Conservation (phyloP, 2,797 vertebrate genomes). For the Cyprinella venusta region DNA sequence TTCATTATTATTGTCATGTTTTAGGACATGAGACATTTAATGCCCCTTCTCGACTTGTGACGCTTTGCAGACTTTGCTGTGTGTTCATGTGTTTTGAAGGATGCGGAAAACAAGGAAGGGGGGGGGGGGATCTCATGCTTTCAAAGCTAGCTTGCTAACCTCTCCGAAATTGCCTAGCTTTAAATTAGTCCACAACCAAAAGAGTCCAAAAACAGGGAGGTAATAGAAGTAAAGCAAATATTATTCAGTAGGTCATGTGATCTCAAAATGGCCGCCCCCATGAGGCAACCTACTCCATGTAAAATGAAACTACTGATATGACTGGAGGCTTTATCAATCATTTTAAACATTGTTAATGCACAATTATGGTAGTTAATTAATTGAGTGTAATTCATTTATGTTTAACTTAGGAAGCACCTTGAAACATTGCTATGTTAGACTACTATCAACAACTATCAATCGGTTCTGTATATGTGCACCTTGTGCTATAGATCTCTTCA, state of each 20-base stretch:
- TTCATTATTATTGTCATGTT: too few relatives aligned
- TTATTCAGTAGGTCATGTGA: neutral
- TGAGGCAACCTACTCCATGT: neutral
- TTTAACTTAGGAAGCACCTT: neutral
- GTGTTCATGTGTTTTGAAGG: too few relatives aligned
- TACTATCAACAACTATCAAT: neutral
- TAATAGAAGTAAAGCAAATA: neutral
- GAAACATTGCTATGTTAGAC: neutral
- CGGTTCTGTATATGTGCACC: neutral
- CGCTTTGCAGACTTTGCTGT: too few relatives aligned
- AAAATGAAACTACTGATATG: neutral
- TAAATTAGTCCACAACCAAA: neutral
- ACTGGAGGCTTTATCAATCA: neutral
- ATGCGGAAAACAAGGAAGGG: too few relatives aligned
- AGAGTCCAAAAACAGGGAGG: neutral
- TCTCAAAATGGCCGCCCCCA: neutral
- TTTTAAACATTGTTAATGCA: neutral
- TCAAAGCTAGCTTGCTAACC: neutral
- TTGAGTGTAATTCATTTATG: too few relatives aligned
- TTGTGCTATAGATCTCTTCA: constrained; percentile 60
- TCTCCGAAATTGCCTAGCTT: neutral
- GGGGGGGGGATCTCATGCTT: neutral
- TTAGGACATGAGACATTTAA: too few relatives aligned
- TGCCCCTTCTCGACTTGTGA: too few relatives aligned
- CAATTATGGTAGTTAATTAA: neutral